Conservation (phyloP, 2,113 vertebrate species). For the Litocranius walleri region DNA sequence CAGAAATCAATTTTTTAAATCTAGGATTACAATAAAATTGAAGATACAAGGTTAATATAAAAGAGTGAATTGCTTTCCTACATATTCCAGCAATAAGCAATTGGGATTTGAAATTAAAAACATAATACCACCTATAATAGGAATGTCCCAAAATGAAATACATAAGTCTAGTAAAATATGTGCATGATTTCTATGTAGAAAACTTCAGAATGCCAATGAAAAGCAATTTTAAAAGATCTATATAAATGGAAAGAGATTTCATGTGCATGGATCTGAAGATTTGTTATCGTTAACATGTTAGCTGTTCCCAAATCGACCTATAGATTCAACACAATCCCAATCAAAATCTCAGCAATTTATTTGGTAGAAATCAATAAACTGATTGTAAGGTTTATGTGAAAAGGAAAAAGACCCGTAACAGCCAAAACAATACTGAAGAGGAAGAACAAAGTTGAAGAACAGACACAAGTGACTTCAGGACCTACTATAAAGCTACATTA, state of each 20-base stretch:
- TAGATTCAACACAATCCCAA: not conserved
- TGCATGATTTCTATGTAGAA: not conserved
- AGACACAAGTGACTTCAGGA: not conserved
- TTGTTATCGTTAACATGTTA: not conserved
- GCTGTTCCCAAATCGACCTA: not conserved
- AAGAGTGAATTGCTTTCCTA: not conserved
- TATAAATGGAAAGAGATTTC: not conserved
- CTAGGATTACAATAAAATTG: not conserved
- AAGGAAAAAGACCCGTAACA: not conserved
- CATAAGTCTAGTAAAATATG: not conserved
- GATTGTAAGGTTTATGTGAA: not conserved
- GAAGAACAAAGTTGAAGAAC: not conserved
- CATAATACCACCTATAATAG: not conserved
- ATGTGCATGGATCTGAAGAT: not conserved
- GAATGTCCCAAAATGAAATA: not conserved
- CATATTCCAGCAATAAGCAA: not conserved
- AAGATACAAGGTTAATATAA: not conserved
- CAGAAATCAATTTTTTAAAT: not conserved
- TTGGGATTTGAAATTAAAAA: not conserved
- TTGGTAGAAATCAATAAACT: not conserved
- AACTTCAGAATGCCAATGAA: not conserved
- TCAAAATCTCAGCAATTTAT: not conserved
- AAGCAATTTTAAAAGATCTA: not conserved
- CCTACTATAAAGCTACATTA: not conserved
- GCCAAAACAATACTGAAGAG: not conserved